Conservation (phyloP, 1,140 invertebrate species). For the Cotesia vestalis region DNA sequence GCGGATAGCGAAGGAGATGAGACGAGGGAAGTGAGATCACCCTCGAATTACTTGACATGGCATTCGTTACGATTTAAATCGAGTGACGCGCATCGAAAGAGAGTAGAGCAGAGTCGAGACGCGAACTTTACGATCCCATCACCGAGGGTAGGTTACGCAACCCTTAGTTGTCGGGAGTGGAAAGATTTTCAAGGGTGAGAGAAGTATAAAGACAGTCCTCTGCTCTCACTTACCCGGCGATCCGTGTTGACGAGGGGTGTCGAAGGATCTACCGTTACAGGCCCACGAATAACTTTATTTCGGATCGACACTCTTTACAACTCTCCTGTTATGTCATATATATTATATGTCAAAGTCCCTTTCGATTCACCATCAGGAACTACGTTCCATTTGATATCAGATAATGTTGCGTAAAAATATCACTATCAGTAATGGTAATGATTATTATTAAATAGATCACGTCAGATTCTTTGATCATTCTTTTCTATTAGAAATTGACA, state of each 20-base stretch:
- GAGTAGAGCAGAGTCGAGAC: conserved; percentile 5
- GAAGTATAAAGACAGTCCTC: conserved; percentile 7
- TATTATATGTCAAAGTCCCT: neutral
- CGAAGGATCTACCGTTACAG: conserved; percentile 23
- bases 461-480: too few relatives aligned
- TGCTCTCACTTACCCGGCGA: neutral
- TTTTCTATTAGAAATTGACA: too few relatives aligned
- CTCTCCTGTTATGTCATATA: neutral
- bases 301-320: neutral
- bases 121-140: conserved; percentile 28
- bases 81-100: conserved; percentile 19
- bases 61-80: conserved; percentile 39
- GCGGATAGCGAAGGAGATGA: neutral
- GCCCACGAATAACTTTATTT: conserved; percentile 24
- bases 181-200: neutral
- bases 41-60: conserved; percentile 26
- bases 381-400: too few relatives aligned
- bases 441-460: too few relatives aligned
- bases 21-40: conserved; percentile 10
- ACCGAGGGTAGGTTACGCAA: conserved; percentile 11
- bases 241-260: conserved; percentile 11
- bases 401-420: too few relatives aligned
- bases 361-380: too few relatives aligned
- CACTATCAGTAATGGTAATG: neutral
- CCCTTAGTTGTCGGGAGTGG: neutral